Evolutionary conservation across 64 coral and sea anemone genomes (phyloP), one percentile per base, ranked within the genome.

Genomic region (Montipora capricornis): DNA sequence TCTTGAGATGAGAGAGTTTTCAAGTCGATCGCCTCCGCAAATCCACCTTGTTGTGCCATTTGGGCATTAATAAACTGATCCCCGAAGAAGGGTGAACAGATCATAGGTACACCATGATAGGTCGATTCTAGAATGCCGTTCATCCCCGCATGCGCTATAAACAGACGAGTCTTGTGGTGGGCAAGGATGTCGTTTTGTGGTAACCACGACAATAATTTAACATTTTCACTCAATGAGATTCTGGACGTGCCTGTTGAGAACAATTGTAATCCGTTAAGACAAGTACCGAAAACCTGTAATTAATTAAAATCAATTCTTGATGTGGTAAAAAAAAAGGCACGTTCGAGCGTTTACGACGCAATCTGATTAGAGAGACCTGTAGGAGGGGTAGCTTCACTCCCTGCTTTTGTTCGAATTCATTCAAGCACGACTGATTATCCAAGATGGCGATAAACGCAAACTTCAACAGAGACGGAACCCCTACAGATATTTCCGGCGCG

Each of bases 111-210:
- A 6, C 84, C 84, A 45, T 93, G 91, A 67, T 87, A 93, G 4
- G 75, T 67, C 5, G 91, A 80, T 58, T 93, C 91, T 0, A 62
- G 19, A 4, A 93, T 10, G 1, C 91, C 83, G 59, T 93, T 93
- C 12, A 85, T 17, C 49, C 91, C 91, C 64, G 82, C 91, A 19
- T 93, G 91, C 20, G 53, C 67, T 19, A 93, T 87, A 80, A 93
- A 93, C 49, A 93, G 58, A 5, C 76, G 84, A 1, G 91, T 88
- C 62, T 93, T 88, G 3, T 45, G 22, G 47, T 93, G 84, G 24
- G 76, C 92, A 2, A 93, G 76, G 51, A 93, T 79, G 74, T 93
- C 91, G 64, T 93, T 93, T 75, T 93, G 91, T 45, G 91, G 91
- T 69, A 93, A 5, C 91, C 91, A 93, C 50, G 74, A 15, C n/a